phyloP scores from a whole-genome alignment of 1,140 invertebrate species.

The Vanessa tameamea region DNA sequence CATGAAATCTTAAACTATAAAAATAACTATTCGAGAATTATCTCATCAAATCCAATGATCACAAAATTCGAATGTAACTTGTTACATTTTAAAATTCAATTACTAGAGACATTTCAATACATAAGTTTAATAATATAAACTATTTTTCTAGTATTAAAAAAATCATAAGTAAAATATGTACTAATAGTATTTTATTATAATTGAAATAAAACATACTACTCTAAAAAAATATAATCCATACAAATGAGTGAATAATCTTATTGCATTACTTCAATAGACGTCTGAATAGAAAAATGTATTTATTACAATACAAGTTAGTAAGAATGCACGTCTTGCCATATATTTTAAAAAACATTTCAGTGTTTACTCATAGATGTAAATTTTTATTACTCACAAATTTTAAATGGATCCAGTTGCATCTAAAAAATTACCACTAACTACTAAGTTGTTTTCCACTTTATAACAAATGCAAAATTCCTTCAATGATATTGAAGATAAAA shows the following conservation, averaged over 20 bases:
- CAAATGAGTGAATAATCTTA: not conserved
- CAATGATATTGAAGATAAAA: slow-evolving; percentile 16
- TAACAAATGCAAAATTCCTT: slow-evolving; percentile 19
- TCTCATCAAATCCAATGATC: slow-evolving; percentile 20
- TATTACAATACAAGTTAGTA: no score
- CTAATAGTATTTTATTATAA: slow-evolving; percentile 2
- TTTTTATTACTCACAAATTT: slow-evolving; percentile 1
- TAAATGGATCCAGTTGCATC: not conserved
- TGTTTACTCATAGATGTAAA: not conserved
- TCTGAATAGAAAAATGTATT: no score
- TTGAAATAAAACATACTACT: slow-evolving; percentile 7
- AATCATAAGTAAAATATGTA: slow-evolving; percentile 2
- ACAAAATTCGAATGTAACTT: slow-evolving; percentile 10
- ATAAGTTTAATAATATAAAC: not conserved
- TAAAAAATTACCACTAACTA: slow-evolving; percentile 18
- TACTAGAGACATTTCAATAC: slow-evolving; percentile 1
- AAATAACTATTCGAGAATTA: slow-evolving; percentile 22
- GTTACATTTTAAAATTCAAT: slow-evolving; percentile 1
- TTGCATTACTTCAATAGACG: not conserved
- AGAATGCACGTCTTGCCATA: not conserved
- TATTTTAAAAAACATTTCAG: not conserved
- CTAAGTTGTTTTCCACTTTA: slow-evolving; percentile 14
- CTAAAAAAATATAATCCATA: not conserved
- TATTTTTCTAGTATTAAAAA: slow-evolving; percentile 4
- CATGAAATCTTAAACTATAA: slow-evolving; percentile 24